Percentiles rank a stretch among this genome's conserved stretches.
These are phyloP conservation scores for Phortica variegata DNA, from an alignment of 1,140 invertebrate genomes.

Conservation along the genomic window DNA sequence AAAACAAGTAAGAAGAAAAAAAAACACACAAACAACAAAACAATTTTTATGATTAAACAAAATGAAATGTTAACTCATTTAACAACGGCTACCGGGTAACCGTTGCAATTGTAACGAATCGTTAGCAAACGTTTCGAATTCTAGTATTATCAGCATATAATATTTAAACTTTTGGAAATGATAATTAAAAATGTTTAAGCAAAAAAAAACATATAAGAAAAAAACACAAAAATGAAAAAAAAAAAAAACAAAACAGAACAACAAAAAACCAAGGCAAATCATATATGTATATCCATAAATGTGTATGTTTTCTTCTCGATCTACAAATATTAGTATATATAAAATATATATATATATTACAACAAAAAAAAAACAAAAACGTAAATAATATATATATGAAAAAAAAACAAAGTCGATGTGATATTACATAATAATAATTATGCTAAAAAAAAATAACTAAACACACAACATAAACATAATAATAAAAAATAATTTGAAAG, in stretches of 20 bases:
- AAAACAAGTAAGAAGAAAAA: constrained; percentile 25
- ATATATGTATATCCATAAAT: constrained; percentile 11
- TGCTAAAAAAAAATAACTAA: constrained; percentile 8
- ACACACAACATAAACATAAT: constrained; percentile 1
- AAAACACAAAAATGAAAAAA: constrained; percentile 3
- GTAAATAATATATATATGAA: constrained; percentile 21
- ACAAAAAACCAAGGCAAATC: constrained; percentile 9
- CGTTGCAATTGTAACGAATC: too few relatives aligned
- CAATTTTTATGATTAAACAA: too few relatives aligned
- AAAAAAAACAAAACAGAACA: constrained; percentile 13
- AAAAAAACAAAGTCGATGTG: constrained; percentile 57
- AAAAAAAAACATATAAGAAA: constrained; percentile 1
- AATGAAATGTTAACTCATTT: constrained; percentile 39
- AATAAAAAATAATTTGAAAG: too few relatives aligned
- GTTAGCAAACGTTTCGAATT: too few relatives aligned
- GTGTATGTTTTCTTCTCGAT: constrained; percentile 29
- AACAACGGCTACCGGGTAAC: constrained; percentile 40
- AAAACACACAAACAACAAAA: not conserved
- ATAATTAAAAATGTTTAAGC: constrained; percentile 5
- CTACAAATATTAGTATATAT: constrained; percentile 20
- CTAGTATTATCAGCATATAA: too few relatives aligned
- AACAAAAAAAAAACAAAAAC: constrained; percentile 37
- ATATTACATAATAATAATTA: constrained; percentile 43
- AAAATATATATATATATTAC: constrained; percentile 14
- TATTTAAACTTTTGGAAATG: too few relatives aligned